These are phyloP conservation scores for Craniophora ligustri DNA, from an alignment of 2,888 invertebrate species.

Conservation along the genomic window DNA sequence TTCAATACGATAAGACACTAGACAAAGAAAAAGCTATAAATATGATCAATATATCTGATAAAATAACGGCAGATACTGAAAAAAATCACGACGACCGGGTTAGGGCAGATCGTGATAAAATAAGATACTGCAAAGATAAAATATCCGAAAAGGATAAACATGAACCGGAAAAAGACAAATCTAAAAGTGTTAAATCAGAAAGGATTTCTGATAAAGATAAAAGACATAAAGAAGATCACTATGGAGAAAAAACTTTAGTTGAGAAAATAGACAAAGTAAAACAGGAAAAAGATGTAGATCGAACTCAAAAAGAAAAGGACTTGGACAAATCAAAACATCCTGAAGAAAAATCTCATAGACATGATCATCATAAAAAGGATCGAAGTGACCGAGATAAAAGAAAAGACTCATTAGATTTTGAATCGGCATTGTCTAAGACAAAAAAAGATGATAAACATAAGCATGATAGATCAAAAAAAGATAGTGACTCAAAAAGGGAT, in stretches of 20 bases:
- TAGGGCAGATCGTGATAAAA: conserved; percentile 79
- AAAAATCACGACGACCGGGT: conserved; percentile 77
- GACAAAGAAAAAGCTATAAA: conserved; percentile 73
- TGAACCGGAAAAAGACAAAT: conserved; percentile 67
- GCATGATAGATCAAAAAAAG: conserved; percentile 79
- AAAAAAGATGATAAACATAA: conserved; percentile 87
- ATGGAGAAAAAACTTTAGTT: conserved; percentile 59
- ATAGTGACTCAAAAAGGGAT: conserved; percentile 78
- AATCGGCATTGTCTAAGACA: conserved; percentile 59
- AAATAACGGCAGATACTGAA: conserved; percentile 71
- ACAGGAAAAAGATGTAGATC: conserved; percentile 70
- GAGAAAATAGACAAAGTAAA: conserved; percentile 68
- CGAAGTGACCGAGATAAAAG: conserved; percentile 78
- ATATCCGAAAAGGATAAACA: conserved; percentile 76
- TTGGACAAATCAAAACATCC: conserved; percentile 69
- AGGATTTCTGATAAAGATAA: conserved; percentile 72
- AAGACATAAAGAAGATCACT: conserved; percentile 65
- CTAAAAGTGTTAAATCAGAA: conserved; percentile 68
- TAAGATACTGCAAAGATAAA: conserved; percentile 72
- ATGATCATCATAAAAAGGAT: conserved; percentile 85
- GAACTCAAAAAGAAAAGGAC: conserved; percentile 69
- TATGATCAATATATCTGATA: conserved; percentile 41
- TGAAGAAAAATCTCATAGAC: conserved; percentile 79
- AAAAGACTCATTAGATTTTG: conserved; percentile 70
- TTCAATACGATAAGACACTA: conserved; percentile 76